These are phyloP conservation scores for Cynodonichthys magdalenae DNA, from an alignment of 2,797 vertebrate genomes.

Conservation along the genomic window DNA sequence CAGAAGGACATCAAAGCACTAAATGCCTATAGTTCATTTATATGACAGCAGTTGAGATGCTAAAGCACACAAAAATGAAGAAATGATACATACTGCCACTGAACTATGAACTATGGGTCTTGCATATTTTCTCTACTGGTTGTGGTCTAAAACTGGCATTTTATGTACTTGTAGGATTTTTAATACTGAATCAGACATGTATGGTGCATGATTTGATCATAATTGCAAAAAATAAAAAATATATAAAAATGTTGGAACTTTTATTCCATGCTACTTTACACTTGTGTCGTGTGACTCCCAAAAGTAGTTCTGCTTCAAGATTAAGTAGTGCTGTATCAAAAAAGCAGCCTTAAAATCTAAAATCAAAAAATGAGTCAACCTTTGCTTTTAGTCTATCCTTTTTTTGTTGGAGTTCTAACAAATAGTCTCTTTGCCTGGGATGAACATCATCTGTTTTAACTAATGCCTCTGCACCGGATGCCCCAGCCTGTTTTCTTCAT, in stretches of 20 bases:
- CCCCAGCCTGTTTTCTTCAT: constrained; percentile 55
- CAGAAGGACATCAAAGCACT: too few species aligned
- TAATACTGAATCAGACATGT: background rate
- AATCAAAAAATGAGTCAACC: background rate
- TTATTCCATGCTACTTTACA: constrained; percentile 18
- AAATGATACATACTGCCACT: too few species aligned
- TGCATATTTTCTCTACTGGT: too few species aligned
- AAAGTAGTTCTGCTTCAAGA: constrained; percentile 12
- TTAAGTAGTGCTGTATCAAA: constrained; percentile 21
- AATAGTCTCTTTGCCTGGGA: constrained; percentile 29
- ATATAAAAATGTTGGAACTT: background rate
- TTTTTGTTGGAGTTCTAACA: constrained; percentile 28
- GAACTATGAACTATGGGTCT: too few species aligned
- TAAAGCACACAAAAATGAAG: too few species aligned
- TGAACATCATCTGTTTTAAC: constrained; percentile 37
- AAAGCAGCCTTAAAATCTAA: background rate
- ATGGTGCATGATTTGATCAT: background rate
- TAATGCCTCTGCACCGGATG: constrained; percentile 37
- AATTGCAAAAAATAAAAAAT: background rate
- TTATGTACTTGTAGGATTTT: too few species aligned
- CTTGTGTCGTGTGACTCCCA: constrained; percentile 11
- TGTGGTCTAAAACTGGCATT: too few species aligned
- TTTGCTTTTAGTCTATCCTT: constrained; percentile 42
- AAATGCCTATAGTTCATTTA: too few species aligned
- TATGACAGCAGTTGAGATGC: too few species aligned